phyloP scores from a whole-genome alignment of 2,888 invertebrate species.

The Strigamia crassipes region DNA sequence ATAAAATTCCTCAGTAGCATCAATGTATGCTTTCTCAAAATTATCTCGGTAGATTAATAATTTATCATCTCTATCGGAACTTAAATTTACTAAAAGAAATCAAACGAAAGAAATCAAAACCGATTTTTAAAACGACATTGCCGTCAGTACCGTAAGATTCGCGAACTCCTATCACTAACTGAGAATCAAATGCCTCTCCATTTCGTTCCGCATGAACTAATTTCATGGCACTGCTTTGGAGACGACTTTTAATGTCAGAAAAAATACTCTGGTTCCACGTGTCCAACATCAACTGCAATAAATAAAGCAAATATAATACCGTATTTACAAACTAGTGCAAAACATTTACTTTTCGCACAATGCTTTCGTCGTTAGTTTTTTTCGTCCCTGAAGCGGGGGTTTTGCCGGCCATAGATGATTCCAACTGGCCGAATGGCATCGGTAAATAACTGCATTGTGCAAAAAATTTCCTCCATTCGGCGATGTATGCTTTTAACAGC shows the following conservation, averaged over 20 bases:
- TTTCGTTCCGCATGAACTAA: constrained; percentile 94
- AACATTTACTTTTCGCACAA: constrained; percentile 73
- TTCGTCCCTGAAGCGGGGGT: constrained; percentile 63
- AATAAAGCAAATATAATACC: neutral
- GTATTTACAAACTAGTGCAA: neutral
- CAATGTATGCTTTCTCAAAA: constrained; percentile 93
- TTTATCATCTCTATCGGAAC: constrained; percentile 89
- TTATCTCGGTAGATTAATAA: constrained; percentile 94
- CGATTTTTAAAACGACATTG: neutral
- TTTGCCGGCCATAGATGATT: constrained; percentile 79
- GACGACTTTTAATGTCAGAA: constrained; percentile 86
- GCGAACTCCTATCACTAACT: constrained; percentile 94
- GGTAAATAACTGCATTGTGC: constrained; percentile 97
- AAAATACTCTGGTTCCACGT: constrained; percentile 99
- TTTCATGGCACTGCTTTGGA: constrained; percentile 96
- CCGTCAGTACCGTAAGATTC: constrained; percentile 82
- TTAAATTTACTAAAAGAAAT: constrained; percentile 80
- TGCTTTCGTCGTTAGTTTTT: constrained; percentile 79
- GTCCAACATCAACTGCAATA: constrained; percentile 85
- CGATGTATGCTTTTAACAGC: constrained; percentile 91
- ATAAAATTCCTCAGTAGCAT: constrained; percentile 92
- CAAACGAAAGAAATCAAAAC: neutral
- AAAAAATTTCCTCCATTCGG: constrained; percentile 98
- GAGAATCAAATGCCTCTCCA: constrained; percentile 97
- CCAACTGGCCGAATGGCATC: constrained; percentile 91